These are phyloP conservation scores for Nemopilema nomurai DNA, from an alignment of 30 jellyfish, hydroid and myxozoan species.

Conservation along the genomic window DNA sequence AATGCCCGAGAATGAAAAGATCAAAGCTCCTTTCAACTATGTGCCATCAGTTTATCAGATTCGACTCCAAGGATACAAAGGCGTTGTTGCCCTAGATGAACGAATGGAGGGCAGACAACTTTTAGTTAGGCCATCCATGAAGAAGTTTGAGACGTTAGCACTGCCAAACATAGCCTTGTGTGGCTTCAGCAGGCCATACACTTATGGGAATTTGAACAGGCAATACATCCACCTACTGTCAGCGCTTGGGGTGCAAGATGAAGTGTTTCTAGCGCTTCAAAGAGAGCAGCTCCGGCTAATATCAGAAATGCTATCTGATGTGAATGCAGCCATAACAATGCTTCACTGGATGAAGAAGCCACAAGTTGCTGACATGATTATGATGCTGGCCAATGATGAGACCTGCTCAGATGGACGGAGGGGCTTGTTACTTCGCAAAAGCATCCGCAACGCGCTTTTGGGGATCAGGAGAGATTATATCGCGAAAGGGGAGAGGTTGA, in stretches of 20 bases:
- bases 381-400: not conserved
- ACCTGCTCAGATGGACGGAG: not conserved
- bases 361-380: not conserved
- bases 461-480: not conserved
- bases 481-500: constrained; percentile 8
- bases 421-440: not conserved
- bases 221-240: constrained; percentile 24
- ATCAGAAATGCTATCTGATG: constrained; percentile 14
- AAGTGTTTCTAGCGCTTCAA: constrained; percentile 11
- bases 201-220: constrained; percentile 30
- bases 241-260: constrained; percentile 35
- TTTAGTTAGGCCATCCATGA: constrained; percentile 21
- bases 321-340: constrained; percentile 11
- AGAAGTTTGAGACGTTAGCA: constrained; percentile 13
- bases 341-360: constrained; percentile 13
- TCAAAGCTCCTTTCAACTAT: constrained; percentile 6
- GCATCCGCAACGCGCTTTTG: not conserved
- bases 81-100: constrained; percentile 36
- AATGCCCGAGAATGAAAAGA: constrained; percentile 12
- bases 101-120: not conserved
- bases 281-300: constrained; percentile 12
- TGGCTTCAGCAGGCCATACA: constrained; percentile 36
- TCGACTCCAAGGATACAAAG: constrained; percentile 31
- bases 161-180: constrained; percentile 11
- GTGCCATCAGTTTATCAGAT: constrained; percentile 35